A percentile compares a stretch with the other conserved stretches of the same genome.
Evolutionary conservation across 2,797 vertebrate genomes (phyloP).

Genomic region (Cirrhinus mrigala): DNA sequence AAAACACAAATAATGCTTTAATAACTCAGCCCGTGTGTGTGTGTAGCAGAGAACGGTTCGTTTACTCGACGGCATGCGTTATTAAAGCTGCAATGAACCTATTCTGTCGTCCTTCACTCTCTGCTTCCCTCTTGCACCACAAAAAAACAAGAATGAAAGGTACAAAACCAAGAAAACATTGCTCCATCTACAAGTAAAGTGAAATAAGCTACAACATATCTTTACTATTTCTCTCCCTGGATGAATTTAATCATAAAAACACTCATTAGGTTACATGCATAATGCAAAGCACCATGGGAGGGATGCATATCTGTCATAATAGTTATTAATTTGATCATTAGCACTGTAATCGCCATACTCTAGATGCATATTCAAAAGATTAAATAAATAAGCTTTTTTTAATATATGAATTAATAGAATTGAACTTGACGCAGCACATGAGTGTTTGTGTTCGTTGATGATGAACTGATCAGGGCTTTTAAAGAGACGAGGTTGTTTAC

Average conservation of each 20-base stretch:
- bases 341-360: constrained; percentile 59
- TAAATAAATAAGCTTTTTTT: constrained; percentile 2
- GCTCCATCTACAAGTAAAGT: not conserved
- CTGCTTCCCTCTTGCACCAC: constrained; percentile 12
- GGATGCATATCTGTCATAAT: constrained; percentile 75
- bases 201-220: not conserved
- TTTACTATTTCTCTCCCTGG: not conserved
- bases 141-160: not conserved
- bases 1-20: constrained; percentile 6
- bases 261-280: constrained; percentile 75
- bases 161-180: not conserved
- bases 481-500: constrained; percentile 84
- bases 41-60: constrained; percentile 1
- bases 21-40: not conserved
- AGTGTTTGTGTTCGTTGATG: constrained; percentile 70
- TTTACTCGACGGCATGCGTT: constrained; percentile 9
- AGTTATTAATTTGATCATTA: constrained; percentile 78
- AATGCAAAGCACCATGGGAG: constrained; percentile 71
- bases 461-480: constrained; percentile 86
- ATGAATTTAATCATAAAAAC: constrained; percentile 21
- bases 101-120: constrained; percentile 36
- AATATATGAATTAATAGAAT: not conserved
- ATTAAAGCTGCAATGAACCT: constrained; percentile 37
- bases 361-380: not conserved
- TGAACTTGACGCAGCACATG: constrained; percentile 25